These are phyloP conservation scores for Aspidapion aeneum DNA, from an alignment of 2,888 invertebrate species.

Conservation along the genomic window DNA sequence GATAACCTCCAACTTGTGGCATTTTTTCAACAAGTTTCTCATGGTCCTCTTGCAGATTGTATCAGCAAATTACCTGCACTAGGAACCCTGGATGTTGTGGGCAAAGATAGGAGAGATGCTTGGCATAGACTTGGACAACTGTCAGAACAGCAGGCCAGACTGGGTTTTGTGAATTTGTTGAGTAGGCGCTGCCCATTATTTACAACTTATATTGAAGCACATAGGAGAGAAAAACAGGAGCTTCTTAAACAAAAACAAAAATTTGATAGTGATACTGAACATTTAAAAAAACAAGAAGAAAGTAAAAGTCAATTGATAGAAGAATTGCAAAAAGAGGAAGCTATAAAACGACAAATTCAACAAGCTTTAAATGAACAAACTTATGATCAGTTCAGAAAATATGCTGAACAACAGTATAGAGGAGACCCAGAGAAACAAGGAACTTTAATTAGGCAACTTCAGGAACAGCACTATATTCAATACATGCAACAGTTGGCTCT, in stretches of 20 bases:
- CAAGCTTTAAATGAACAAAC: slow-evolving; percentile 96
- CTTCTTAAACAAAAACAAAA: slow-evolving; percentile 56
- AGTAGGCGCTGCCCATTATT: slow-evolving; percentile 88
- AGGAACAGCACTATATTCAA: slow-evolving; percentile 98
- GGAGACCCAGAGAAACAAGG: slow-evolving; percentile 88
- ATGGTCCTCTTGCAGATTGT: slow-evolving; percentile 75
- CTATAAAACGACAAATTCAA: slow-evolving; percentile 79
- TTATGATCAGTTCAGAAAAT: slow-evolving; percentile 80
- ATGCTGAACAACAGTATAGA: slow-evolving; percentile 92
- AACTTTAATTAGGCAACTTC: slow-evolving; percentile 87
- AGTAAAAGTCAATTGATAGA: slow-evolving; percentile 59
- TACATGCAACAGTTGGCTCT: slow-evolving; percentile 91
- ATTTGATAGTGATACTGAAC: slow-evolving; percentile 44
- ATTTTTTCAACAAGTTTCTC: slow-evolving; percentile 84
- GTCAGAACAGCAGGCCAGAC: slow-evolving; percentile 83
- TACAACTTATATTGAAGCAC: slow-evolving; percentile 86
- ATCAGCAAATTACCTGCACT: slow-evolving; percentile 68
- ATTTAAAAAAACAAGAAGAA: slow-evolving; percentile 59
- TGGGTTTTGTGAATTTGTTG: slow-evolving; percentile 85
- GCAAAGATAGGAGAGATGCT: slow-evolving; percentile 81
- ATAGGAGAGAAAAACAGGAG: slow-evolving; percentile 82
- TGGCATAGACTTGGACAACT: slow-evolving; percentile 92
- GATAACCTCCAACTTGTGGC: slow-evolving; percentile 90
- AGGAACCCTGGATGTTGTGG: slow-evolving; percentile 94
- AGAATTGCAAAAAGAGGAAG: slow-evolving; percentile 59